Evolutionary conservation across 2,797 vertebrate genomes (phyloP).

Genomic region (Anisognathus igniventris): DNA sequence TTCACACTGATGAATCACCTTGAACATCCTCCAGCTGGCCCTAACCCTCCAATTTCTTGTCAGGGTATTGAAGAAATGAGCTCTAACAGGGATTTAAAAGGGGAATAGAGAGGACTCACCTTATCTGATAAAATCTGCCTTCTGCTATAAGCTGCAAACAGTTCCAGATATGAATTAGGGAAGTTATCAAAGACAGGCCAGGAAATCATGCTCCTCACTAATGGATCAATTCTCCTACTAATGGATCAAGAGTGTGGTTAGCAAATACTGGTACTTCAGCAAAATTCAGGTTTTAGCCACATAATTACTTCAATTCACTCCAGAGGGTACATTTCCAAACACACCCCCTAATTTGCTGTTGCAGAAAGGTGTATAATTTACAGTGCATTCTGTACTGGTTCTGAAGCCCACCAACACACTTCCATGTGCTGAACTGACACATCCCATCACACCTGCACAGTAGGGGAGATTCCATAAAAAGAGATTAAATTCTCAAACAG

Average conservation of each 20-base stretch:
- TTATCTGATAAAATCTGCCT: background rate
- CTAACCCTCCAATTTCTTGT: background rate
- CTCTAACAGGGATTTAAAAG: background rate
- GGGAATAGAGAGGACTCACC: background rate
- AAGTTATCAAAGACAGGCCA: background rate
- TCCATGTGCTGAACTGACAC: accelerated
- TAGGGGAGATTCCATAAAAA: background rate
- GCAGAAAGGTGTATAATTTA: background rate
- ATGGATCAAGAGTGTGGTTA: background rate
- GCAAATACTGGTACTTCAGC: background rate
- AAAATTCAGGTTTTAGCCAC: background rate
- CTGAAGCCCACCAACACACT: background rate
- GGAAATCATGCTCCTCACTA: background rate
- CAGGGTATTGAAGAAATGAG: background rate
- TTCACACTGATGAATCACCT: background rate
- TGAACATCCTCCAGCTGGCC: background rate
- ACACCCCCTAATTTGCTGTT: background rate
- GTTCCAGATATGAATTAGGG: background rate
- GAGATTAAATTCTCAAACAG: background rate
- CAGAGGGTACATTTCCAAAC: background rate
- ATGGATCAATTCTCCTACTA: background rate
- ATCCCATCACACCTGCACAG: background rate
- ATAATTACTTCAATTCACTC: background rate
- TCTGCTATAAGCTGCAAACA: background rate
- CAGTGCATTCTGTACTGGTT: background rate